A percentile compares a stretch with the other conserved stretches of the same genome.
Conservation (phyloP, 2,888 invertebrate species). For the Lobophora halterata region DNA sequence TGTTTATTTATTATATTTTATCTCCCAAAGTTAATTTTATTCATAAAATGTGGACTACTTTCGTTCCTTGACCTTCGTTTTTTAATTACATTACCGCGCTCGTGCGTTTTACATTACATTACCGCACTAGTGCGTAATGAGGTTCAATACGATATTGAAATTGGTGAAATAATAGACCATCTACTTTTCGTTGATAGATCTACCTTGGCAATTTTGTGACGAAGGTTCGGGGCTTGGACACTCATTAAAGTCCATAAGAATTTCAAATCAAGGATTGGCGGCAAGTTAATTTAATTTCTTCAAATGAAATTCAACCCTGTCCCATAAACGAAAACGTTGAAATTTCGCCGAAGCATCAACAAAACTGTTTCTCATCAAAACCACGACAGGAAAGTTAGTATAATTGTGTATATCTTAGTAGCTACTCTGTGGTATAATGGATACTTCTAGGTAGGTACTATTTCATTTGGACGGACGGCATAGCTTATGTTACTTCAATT, state of each 20-base stretch:
- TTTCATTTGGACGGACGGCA: constrained; percentile 5
- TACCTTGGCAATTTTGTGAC: constrained; percentile 3
- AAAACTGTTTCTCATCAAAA: constrained; percentile 9
- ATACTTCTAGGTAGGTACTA: constrained; percentile 10
- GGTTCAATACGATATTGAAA: too few species aligned
- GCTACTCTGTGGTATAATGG: too few species aligned
- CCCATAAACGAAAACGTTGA: neutral
- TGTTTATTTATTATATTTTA: too few species aligned
- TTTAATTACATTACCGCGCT: too few species aligned
- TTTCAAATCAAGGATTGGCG: constrained; percentile 3
- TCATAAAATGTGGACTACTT: too few species aligned
- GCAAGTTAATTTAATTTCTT: neutral
- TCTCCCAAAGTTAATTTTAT: too few species aligned
- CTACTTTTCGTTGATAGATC: neutral
- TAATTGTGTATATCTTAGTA: too few species aligned
- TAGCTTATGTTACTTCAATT: neutral
- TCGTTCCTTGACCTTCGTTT: too few species aligned
- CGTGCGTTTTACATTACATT: too few species aligned
- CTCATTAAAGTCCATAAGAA: constrained; percentile 10
- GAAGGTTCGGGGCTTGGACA: constrained; percentile 1
- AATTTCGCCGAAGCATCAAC: neutral
- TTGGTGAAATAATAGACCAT: too few species aligned
- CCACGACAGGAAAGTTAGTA: constrained; percentile 8
- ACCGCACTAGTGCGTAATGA: too few species aligned
- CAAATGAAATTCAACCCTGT: neutral